Evolutionary conservation across 2,888 invertebrate genomes (phyloP), one percentile per base, ranked within the genome.

Genomic region (Beris chalybata): DNA sequence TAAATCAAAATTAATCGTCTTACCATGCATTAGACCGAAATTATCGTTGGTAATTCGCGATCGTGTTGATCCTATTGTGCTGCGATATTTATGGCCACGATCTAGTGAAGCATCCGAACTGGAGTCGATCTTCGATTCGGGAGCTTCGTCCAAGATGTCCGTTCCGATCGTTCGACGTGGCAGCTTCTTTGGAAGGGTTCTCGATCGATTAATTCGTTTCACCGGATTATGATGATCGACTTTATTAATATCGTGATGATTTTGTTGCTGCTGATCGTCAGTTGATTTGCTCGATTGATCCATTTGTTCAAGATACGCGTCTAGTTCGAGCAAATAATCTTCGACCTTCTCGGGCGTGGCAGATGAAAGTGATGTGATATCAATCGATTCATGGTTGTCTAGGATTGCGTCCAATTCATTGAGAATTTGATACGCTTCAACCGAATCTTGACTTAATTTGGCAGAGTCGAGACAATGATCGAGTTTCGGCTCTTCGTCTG

Each of bases 281-380:
- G 7, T 45, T 12, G 13, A 47, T 31, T 32, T 47, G 4, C 58
- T 31, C 6, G 12, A 45, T 31, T 31, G 50, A 65, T 84, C 84
- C 69, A 83, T 77, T 65, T 79, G 77, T 69, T 81, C 81, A 48
- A 85, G 74, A 74, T 84, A 85, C 70, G 82, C 82, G 74, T 85
- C 85, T 71, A 85, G 74, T 68, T 85, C 85, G 71, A 81, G 76
- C 15, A 85, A 75, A 71, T 83, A 85, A 57, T 82, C 81, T 71
- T 83, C 82, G 13, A 84, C 76, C 68, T 76, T 77, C 67, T 75
- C 75, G 70, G 64, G 73, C 13, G 68, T 67, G 59, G 70, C 71
- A 11, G 61, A 68, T 15, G 65, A 58, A 12, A 66, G 64, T 9
- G 59, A 59, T 13, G 47, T 44, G n/a, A 31, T 52, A 22, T 53